phyloP scores from a whole-genome alignment of 2,797 vertebrate species.

The Etheostoma nigrum region DNA sequence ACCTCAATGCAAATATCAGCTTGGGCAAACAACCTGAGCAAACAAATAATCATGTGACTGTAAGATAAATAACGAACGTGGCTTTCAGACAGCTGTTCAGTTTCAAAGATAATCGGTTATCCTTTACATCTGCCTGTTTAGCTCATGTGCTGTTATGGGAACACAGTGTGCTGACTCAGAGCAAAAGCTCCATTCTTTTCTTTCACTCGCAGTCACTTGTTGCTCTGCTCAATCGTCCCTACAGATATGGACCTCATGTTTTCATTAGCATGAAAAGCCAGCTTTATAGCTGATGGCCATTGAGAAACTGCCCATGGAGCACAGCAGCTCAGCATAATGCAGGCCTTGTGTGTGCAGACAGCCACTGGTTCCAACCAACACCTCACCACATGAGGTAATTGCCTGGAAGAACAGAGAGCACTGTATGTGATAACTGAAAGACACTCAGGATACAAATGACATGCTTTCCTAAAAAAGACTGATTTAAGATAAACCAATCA shows the following conservation, averaged over 20 bases:
- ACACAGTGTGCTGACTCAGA: neutral
- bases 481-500: too few relatives aligned
- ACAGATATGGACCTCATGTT: slow-evolving; percentile 39
- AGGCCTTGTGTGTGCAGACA: slow-evolving; percentile 59
- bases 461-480: neutral
- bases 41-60: neutral
- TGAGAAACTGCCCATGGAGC: slow-evolving; percentile 12
- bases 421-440: slow-evolving; percentile 34
- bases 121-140: neutral
- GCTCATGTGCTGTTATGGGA: too few relatives aligned
- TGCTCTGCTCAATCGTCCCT: slow-evolving; percentile 30
- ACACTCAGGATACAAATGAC: neutral
- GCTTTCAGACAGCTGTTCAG: neutral
- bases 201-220: slow-evolving; percentile 6
- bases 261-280: slow-evolving; percentile 48
- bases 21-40: slow-evolving; percentile 12
- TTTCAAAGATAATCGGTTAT: neutral
- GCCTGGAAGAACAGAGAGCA: slow-evolving; percentile 39
- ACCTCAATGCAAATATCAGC: slow-evolving; percentile 35
- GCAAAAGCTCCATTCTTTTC: neutral
- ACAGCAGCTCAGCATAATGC: slow-evolving; percentile 47
- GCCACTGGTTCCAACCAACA: slow-evolving; percentile 56
- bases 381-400: slow-evolving; percentile 55
- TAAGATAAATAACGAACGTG: neutral
- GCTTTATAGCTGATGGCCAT: slow-evolving; percentile 45